Evolutionary conservation across 2,797 vertebrate species (phyloP), one percentile per base, ranked within the genome.

Genomic region (Fringilla coelebs): DNA sequence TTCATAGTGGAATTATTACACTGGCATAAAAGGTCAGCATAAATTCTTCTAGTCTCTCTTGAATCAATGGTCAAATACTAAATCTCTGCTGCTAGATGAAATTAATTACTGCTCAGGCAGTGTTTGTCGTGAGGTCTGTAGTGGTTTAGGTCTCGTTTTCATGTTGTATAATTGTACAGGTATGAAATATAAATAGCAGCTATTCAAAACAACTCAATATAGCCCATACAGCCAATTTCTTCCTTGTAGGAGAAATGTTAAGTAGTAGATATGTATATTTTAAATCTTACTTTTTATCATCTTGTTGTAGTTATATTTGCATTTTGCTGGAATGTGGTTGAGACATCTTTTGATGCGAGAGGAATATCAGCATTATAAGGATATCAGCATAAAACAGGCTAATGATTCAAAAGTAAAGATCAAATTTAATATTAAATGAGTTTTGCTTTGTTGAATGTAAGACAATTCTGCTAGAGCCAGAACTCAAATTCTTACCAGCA

Each of bases 321-420:
- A 32, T 92, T 93, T 83, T 66, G 6, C 26, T 36, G 11, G 17
- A 54, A 76, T 45, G 5, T 54, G 18, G 17, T 82, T 58, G 13
- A 48, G 31, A 78, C 17, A 20, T 22, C 25, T 94, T 89, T 77
- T 78, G 43, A 49, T 46, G 5, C 11, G 18, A 48, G n/a, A 65
- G 19, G 17, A 0, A 0, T 43, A 61, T 36, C 9, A 51, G 18
- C 3, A 1, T 54, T 9, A 46, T 26, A 13, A 61, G 7, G 28
- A 34, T n/a, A 60, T 55, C 65, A 70, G 17, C 22, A 31, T 54
- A 68, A 61, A 84, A 3, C 20, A 80, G 7, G 18, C 57, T 63
- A 68, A 80, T 63, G 81, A 65, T 68, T 79, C 1, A 45, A 46
- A 89, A 79, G 18, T n/a, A 62, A 71, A 57, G 7, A 20, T 71